phyloP scores from a whole-genome alignment of 2,888 invertebrate species.

The Rhaphigaster nebulosa region DNA sequence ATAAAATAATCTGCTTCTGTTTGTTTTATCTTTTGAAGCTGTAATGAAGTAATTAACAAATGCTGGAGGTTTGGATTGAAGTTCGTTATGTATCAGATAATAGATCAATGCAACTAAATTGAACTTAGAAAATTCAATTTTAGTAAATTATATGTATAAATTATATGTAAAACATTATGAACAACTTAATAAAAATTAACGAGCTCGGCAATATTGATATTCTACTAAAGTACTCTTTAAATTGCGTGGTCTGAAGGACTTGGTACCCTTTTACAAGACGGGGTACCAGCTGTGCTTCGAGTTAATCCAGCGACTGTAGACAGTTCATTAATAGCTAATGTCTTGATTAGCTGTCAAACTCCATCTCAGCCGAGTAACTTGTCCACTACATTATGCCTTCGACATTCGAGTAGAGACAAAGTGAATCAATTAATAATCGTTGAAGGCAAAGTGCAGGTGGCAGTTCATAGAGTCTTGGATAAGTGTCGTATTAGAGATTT shows the following conservation, averaged over 20 bases:
- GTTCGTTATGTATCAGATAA: too few species aligned
- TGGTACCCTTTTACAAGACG: background rate
- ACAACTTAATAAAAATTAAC: too few species aligned
- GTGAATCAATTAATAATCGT: constrained; percentile 21
- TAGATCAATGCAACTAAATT: too few species aligned
- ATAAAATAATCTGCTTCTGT: too few species aligned
- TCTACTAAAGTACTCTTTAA: background rate
- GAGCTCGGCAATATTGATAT: too few species aligned
- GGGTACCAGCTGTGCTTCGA: background rate
- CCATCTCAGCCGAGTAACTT: background rate
- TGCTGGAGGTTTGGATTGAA: too few species aligned
- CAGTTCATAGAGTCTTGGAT: background rate
- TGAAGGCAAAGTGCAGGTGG: background rate
- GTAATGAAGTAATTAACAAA: too few species aligned
- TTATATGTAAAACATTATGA: too few species aligned
- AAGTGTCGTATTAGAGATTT: background rate
- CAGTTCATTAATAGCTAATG: constrained; percentile 38
- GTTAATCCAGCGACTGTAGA: constrained; percentile 5
- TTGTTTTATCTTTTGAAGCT: too few species aligned
- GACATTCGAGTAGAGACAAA: constrained; percentile 13
- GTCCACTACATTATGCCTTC: constrained; percentile 34
- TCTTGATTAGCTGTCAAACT: constrained; percentile 33
- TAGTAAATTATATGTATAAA: too few species aligned
- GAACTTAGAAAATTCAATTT: too few species aligned
- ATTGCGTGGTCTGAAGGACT: background rate